phyloP scores from a whole-genome alignment of 2,113 vertebrate genomes.

The Picathartes gymnocephalus region DNA sequence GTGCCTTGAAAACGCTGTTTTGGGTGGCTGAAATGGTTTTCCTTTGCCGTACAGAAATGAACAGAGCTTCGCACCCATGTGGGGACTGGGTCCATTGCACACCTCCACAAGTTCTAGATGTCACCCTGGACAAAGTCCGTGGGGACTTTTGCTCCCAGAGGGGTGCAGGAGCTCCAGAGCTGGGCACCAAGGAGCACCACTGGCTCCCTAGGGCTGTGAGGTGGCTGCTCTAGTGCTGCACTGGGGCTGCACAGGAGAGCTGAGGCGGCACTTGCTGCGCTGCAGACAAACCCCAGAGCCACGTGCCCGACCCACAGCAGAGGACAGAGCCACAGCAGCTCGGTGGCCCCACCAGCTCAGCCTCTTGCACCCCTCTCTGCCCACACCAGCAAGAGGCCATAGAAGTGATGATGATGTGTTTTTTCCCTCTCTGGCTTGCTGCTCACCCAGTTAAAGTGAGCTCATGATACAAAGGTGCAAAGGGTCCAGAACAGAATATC shows the following conservation, averaged over 20 bases:
- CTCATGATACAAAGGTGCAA: neutral
- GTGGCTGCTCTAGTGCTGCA: neutral
- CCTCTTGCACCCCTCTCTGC: neutral
- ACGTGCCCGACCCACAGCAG: rapidly evolving
- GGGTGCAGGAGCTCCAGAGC: neutral
- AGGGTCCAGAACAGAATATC: neutral
- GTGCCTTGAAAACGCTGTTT: neutral
- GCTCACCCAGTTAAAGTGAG: neutral
- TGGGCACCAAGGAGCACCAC: too few species aligned
- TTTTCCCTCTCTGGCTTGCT: neutral
- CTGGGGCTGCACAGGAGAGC: neutral
- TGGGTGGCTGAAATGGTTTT: neutral
- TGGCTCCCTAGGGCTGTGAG: neutral
- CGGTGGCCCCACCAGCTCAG: neutral
- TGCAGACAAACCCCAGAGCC: neutral
- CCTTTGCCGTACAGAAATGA: neutral
- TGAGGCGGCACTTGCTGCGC: neutral
- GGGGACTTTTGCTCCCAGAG: neutral
- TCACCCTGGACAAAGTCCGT: neutral
- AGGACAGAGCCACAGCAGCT: neutral
- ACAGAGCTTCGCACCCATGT: neutral
- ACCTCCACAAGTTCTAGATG: neutral
- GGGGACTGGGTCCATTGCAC: neutral
- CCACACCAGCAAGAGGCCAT: neutral
- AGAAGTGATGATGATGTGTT: neutral